phyloP scores from a whole-genome alignment of 2,888 invertebrate species.

The Tiliacea citrago region DNA sequence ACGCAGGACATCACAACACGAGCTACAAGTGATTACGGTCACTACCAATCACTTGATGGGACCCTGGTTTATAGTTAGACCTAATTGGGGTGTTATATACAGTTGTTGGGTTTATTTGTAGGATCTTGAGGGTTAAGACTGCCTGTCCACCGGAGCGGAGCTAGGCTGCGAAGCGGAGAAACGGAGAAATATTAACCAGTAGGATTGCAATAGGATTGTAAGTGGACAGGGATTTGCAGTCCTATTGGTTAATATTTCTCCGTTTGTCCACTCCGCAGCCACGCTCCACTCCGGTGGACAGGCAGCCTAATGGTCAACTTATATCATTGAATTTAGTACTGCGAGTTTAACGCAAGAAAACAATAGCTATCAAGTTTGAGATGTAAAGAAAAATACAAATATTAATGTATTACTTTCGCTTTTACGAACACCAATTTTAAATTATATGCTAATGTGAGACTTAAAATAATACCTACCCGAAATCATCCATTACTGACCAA shows the following conservation, averaged over 20 bases:
- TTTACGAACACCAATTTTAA: not conserved
- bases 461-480: not conserved
- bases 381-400: not conserved
- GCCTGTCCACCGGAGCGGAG: too few species aligned
- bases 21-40: constrained; percentile 44
- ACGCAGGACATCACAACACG: constrained; percentile 41
- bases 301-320: too few species aligned
- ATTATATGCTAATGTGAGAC: not conserved
- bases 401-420: not conserved
- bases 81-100: constrained; percentile 11
- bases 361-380: too few species aligned
- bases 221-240: too few species aligned
- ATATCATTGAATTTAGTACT: not conserved
- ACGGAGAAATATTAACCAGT: too few species aligned
- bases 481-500: not conserved
- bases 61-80: constrained; percentile 3
- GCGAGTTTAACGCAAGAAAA: not conserved
- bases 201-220: too few species aligned
- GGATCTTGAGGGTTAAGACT: not conserved
- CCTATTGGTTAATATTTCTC: too few species aligned
- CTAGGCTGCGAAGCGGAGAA: too few species aligned
- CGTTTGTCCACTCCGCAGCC: too few species aligned
- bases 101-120: constrained; percentile 10
- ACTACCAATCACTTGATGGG: constrained; percentile 33
- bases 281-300: too few species aligned